Conservation (phyloP, 2,113 vertebrate genomes). For the Rhynchomys soricoides region DNA sequence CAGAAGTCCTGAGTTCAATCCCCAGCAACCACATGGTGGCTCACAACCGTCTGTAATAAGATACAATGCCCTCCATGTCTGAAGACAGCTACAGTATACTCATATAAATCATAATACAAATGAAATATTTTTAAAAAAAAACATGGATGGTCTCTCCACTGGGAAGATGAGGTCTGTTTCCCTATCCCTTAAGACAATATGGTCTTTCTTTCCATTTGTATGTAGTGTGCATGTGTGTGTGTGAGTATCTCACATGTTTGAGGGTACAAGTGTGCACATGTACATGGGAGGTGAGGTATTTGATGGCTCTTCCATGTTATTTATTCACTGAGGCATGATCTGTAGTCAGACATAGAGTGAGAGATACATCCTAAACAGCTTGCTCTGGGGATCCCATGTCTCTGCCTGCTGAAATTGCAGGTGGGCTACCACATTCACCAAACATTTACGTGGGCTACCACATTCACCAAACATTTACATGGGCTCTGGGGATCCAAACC, state of each 20-base stretch:
- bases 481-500: neutral
- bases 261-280: neutral
- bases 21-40: no score
- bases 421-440: neutral
- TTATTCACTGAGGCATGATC: neutral
- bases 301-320: neutral
- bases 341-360: neutral
- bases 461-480: no score
- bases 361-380: neutral
- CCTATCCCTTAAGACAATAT: neutral
- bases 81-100: no score
- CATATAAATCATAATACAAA: no score
- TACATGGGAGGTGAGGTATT: neutral
- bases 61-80: no score
- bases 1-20: no score
- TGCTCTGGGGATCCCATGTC: neutral
- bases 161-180: neutral
- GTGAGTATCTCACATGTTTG: neutral
- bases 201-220: neutral
- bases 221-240: neutral
- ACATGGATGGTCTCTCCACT: neutral
- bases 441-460: no score
- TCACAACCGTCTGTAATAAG: no score
- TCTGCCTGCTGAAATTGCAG: neutral
- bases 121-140: neutral